These are phyloP conservation scores for Montipora foliosa DNA, from an alignment of 64 coral and sea anemone genomes.

Conservation along the genomic window DNA sequence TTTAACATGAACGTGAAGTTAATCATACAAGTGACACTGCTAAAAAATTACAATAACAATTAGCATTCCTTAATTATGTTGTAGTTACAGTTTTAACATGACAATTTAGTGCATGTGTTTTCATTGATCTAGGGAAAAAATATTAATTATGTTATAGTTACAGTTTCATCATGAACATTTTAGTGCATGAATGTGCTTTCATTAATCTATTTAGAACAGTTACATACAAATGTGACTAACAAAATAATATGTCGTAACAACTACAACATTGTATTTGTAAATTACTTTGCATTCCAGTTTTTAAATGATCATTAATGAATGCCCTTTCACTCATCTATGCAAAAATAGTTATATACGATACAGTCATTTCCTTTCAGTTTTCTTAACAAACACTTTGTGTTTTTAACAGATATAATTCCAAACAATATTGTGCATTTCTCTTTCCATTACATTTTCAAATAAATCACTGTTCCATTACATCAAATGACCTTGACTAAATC, in stretches of 20 bases:
- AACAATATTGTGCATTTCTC: background rate
- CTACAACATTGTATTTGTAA: no score
- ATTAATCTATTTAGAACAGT: no score
- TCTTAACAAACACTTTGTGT: constrained; percentile 42
- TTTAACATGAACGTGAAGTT: constrained; percentile 11
- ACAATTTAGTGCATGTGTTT: background rate
- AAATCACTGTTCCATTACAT: constrained; percentile 40
- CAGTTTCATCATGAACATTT: no score
- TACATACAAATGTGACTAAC: no score
- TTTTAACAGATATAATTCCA: constrained; percentile 51
- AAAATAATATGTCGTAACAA: no score
- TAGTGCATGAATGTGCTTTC: no score
- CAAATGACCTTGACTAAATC: constrained; percentile 48
- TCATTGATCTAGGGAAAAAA: no score
- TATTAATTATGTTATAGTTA: no score
- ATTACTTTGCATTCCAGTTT: no score
- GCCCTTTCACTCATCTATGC: background rate
- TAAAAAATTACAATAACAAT: background rate
- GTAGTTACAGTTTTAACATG: background rate
- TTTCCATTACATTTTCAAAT: constrained; percentile 39
- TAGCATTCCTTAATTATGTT: background rate
- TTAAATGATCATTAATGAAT: constrained; percentile 23
- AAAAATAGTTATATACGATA: constrained; percentile 1
- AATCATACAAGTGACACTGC: background rate
- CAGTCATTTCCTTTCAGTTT: constrained; percentile 35